phyloP scores from a whole-genome alignment of 2,888 invertebrate genomes.

The Trissolcus brochymenae region DNA sequence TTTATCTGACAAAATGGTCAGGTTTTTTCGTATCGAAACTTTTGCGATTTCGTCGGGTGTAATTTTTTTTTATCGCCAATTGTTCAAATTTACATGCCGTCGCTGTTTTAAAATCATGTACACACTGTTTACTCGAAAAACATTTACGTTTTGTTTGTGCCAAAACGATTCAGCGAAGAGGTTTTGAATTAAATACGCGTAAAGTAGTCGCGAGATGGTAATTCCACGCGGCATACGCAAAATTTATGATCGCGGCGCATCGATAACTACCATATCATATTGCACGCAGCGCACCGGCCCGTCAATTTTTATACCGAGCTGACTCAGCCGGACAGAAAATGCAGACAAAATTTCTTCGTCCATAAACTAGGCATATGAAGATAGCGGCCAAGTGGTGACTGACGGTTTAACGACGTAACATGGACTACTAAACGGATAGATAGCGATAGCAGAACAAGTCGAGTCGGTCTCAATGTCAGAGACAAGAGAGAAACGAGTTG shows the following conservation, averaged over 20 bases:
- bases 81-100: too few species aligned
- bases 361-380: slow-evolving; percentile 47
- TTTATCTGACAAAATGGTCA: background rate
- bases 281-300: slow-evolving; percentile 41
- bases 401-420: slow-evolving; percentile 53
- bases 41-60: background rate
- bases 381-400: slow-evolving; percentile 51
- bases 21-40: background rate
- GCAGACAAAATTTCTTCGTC: slow-evolving; percentile 40
- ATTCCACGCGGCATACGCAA: slow-evolving; percentile 16
- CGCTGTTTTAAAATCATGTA: background rate
- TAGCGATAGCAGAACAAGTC: slow-evolving; percentile 58
- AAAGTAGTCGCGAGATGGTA: slow-evolving; percentile 30
- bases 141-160: slow-evolving; percentile 4
- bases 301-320: slow-evolving; percentile 36
- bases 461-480: slow-evolving; percentile 61
- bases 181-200: slow-evolving; percentile 22
- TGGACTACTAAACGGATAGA: slow-evolving; percentile 52
- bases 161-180: slow-evolving; percentile 13
- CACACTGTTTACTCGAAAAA: background rate
- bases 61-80: background rate
- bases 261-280: slow-evolving; percentile 48
- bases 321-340: slow-evolving; percentile 30
- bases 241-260: slow-evolving; percentile 37
- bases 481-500: slow-evolving; percentile 57